A percentile compares a stretch with the other conserved stretches of the same genome.
phyloP scores from a whole-genome alignment of 2,113 vertebrate species.

The Gasterosteus nipponicus region DNA sequence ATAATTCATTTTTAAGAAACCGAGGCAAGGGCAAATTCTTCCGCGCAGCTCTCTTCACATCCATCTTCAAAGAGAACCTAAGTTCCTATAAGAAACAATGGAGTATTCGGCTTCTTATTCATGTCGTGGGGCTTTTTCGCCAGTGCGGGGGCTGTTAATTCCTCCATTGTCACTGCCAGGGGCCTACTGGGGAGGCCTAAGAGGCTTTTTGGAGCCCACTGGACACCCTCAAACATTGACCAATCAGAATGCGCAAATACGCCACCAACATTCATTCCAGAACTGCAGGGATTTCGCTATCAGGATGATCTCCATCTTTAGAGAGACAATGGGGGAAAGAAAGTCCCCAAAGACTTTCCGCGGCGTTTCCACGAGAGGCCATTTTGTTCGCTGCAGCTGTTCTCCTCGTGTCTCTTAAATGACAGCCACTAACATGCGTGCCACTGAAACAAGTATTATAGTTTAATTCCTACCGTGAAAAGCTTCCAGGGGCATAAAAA shows the following conservation, averaged over 20 bases:
- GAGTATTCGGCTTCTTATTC: constrained; percentile 73
- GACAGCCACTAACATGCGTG: constrained; percentile 77
- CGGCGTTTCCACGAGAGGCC: constrained; percentile 68
- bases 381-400: constrained; percentile 74
- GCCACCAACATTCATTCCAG: constrained; percentile 64
- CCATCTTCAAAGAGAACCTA: constrained; percentile 76
- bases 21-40: constrained; percentile 73
- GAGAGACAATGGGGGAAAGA: constrained; percentile 52
- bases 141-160: constrained; percentile 67
- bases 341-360: constrained; percentile 61
- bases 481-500: constrained; percentile 78
- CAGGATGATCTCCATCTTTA: constrained; percentile 69
- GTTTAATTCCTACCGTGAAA: constrained; percentile 82
- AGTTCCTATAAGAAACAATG: constrained; percentile 78
- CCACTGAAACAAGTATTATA: constrained; percentile 81
- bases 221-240: constrained; percentile 71
- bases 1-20: constrained; percentile 78
- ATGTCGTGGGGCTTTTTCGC: constrained; percentile 61
- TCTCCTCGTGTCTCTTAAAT: constrained; percentile 73
- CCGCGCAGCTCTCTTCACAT: constrained; percentile 66
- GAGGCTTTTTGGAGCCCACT: constrained; percentile 75
- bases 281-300: constrained; percentile 68
- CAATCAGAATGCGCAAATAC: constrained; percentile 73
- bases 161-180: constrained; percentile 71
- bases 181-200: constrained; percentile 69